A percentile compares a stretch with the other conserved stretches of the same genome.
Evolutionary conservation across 1,140 invertebrate species (phyloP).

Genomic region (Schlechtendalia chinensis): DNA sequence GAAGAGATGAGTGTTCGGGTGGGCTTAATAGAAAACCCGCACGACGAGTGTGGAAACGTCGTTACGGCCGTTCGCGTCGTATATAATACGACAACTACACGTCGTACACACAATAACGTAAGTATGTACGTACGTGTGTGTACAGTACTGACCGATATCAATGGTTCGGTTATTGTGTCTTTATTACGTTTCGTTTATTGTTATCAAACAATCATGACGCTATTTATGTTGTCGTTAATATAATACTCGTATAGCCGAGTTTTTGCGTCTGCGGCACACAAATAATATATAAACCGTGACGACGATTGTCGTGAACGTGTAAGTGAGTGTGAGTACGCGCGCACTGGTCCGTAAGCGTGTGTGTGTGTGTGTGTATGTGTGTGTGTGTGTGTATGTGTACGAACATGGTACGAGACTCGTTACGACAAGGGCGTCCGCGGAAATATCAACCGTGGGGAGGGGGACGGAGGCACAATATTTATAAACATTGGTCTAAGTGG

Average conservation of each 20-base stretch:
- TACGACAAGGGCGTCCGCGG: too few relatives aligned
- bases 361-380: not conserved
- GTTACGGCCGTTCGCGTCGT: too few relatives aligned
- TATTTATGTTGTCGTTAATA: not conserved
- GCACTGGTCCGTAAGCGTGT: not conserved
- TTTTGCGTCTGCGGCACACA: not conserved
- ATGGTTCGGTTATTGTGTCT: slow-evolving; percentile 26
- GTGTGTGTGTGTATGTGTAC: not conserved
- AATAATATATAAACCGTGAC: slow-evolving; percentile 14
- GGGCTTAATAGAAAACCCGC: too few relatives aligned
- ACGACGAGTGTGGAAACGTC: not conserved
- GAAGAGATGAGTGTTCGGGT: too few relatives aligned
- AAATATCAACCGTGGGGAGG: too few relatives aligned
- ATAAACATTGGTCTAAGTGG: too few relatives aligned
- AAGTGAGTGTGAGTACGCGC: not conserved
- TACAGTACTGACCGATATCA: slow-evolving; percentile 24
- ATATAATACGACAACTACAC: too few relatives aligned
- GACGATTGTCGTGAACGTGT: not conserved
- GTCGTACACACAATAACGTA: not conserved
- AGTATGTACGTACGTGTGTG: not conserved
- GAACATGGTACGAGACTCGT: not conserved
- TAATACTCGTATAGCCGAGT: too few relatives aligned
- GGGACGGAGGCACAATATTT: too few relatives aligned
- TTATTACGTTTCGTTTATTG: slow-evolving; percentile 17
- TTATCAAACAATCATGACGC: slow-evolving; percentile 21